A percentile compares a stretch with the other conserved stretches of the same genome.
Evolutionary conservation across 35 echinoderm and acorn worm species (phyloP).

Genomic region (Strongylocentrotus purpuratus): DNA sequence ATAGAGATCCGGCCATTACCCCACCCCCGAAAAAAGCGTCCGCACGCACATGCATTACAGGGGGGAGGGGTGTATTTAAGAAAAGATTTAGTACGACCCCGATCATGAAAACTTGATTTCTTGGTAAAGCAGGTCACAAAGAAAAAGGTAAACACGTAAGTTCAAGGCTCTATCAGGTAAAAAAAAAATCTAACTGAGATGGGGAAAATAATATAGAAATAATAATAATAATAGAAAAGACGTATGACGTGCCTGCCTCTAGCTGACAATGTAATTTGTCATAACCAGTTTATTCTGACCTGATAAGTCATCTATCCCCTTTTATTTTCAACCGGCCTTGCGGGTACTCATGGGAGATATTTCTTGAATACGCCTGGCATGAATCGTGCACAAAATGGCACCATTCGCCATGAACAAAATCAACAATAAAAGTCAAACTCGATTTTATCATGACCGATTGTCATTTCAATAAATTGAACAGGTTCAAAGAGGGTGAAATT

Average conservation of each 20-base stretch:
- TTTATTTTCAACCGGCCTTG: neutral
- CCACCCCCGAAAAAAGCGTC: no score
- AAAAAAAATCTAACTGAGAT: no score
- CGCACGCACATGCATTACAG: no score
- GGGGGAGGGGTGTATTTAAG: no score
- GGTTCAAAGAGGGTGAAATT: neutral
- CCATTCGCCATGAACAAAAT: neutral
- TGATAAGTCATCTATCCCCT: neutral
- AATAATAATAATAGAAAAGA: neutral
- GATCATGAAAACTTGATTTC: no score
- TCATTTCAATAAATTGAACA: neutral
- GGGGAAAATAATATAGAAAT: neutral
- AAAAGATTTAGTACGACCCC: no score
- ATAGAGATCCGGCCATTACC: no score
- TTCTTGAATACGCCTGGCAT: neutral
- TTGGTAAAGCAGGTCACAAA: no score
- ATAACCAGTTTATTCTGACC: neutral
- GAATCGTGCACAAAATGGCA: neutral
- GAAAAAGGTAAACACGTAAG: neutral
- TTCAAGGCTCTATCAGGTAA: neutral
- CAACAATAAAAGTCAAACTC: neutral
- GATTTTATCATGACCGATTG: neutral
- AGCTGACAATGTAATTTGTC: conserved; percentile 5
- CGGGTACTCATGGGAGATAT: neutral
- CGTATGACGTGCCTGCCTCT: neutral